These are phyloP conservation scores for Scaptodrosophila latifasciaeformis DNA, from an alignment of 2,888 invertebrate species.

Conservation along the genomic window DNA sequence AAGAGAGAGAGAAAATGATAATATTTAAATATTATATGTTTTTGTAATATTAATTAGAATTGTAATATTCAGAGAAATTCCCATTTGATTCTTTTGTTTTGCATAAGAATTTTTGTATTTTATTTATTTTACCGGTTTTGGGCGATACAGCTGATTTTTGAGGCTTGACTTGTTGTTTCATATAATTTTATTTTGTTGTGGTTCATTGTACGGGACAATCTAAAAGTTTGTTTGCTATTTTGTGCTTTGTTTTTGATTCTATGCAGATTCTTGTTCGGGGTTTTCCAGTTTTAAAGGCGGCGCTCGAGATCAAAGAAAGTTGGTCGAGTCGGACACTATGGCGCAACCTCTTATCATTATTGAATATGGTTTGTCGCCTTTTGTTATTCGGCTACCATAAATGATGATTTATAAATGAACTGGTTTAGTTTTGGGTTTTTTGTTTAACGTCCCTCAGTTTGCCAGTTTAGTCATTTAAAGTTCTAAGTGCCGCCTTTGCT, in stretches of 20 bases:
- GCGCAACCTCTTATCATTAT: background rate
- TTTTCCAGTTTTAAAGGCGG: conserved; percentile 31
- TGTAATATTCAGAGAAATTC: background rate
- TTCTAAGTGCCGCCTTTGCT: no score
- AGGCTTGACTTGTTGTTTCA: background rate
- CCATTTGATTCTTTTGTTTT: conserved; percentile 13
- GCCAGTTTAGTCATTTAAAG: no score
- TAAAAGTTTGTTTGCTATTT: conserved; percentile 18
- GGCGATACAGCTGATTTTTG: background rate
- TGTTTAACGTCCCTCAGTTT: no score
- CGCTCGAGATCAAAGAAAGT: conserved; percentile 6
- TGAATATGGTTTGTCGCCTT: conserved; percentile 43
- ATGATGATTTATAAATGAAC: conserved; percentile 47
- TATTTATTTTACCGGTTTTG: conserved; percentile 14
- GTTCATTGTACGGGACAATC: conserved; percentile 49
- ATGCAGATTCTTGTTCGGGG: conserved; percentile 27
- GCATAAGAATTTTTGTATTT: conserved; percentile 22
- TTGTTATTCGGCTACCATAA: conserved; percentile 23
- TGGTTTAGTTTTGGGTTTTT: no score
- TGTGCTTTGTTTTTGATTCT: conserved; percentile 30
- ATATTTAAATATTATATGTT: no score
- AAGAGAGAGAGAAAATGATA: no score
- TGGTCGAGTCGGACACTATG: background rate
- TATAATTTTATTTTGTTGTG: conserved; percentile 1
- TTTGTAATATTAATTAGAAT: no score